Conservation (phyloP, 1,140 invertebrate genomes). For the Macrotrachela quadricornifera region DNA sequence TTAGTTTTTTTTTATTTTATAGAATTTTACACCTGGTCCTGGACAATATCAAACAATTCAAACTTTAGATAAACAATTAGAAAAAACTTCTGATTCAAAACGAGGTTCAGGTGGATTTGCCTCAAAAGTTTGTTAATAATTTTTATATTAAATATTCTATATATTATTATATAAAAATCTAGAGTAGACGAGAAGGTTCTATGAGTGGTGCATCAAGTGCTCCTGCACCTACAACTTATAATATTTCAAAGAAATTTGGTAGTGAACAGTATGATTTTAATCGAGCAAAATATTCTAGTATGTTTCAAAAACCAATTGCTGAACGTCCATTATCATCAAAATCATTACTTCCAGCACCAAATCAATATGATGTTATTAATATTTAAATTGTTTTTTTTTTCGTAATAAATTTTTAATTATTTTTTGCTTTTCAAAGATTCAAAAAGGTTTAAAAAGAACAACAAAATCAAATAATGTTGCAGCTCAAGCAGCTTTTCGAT, state of each 20-base stretch:
- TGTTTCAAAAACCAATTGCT: constrained; percentile 7
- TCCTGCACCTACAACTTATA: constrained; percentile 3
- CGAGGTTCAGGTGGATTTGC: constrained; percentile 7
- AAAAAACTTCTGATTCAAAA: constrained; percentile 5
- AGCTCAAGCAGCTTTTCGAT: constrained; percentile 3
- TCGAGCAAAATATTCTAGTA: background rate
- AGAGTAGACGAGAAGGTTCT: no score
- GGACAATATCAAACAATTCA: background rate
- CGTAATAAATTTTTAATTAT: no score
- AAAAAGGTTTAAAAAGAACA: background rate
- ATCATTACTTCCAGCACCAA: background rate
- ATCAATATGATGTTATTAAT: background rate
- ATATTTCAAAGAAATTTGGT: background rate
- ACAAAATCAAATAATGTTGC: constrained; percentile 3
- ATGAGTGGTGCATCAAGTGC: background rate
- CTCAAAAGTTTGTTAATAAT: background rate
- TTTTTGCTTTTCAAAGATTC: background rate
- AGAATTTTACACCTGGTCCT: constrained; percentile 4
- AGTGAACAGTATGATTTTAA: no score
- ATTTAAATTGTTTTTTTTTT: no score
- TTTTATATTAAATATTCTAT: background rate
- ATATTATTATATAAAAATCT: no score
- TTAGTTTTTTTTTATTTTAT: background rate
- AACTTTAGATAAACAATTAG: background rate
- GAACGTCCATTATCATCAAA: background rate